Base-by-base conservation (phyloP, 2,888 invertebrate genomes). In the Macaria notata region DNA sequence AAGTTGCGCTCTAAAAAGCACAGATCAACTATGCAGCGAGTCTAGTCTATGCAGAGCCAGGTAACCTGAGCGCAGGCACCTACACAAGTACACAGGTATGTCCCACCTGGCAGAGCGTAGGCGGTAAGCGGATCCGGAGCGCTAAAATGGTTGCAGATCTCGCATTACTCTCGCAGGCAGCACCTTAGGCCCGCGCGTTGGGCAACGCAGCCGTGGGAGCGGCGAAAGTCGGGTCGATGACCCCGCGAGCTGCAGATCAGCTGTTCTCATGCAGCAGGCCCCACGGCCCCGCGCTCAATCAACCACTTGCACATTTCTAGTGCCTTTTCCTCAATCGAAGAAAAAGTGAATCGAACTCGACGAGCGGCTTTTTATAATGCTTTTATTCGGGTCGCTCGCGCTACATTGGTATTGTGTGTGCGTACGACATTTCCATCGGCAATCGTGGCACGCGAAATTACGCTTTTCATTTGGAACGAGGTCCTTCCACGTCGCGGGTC, bases 161-260 rank as follows among this genome's bases (percentile, higher is more conserved):
- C 19, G 19, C 19, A 19, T 19, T 19, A 19, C 19, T 19, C 19
- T 19, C 19, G 19, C 19, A 19, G 19, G 78, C 81, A 73, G 68
- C 72, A 72, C 81, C 77, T 82, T 75, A 79, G 75, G 74, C 75
- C 67, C 69, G 67, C 65, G 65, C 69, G 72, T 87, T 84, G 83
- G 84, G 86, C 86, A 84, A 87, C 73, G 76, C 81, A 71, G 80
- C 71, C 84, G 88, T 86, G 88, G 87, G 86, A 88, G 84, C 81
- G 86, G 88, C 88, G 89, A 90, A 90, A 90, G 89, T 88, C 70
- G 82, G 90, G 88, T 83, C 88, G 78, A 78, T 76, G 85, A 89
- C 84, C 88, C 74, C 81, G 81, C 68, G 80, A 79, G 78, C 78
- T 81, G 78, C 88, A 73, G 82, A 87, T 89, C 90, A 91, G 90